phyloP scores from a whole-genome alignment of 1,140 invertebrate species.

The Amphibalanus amphitrite region DNA sequence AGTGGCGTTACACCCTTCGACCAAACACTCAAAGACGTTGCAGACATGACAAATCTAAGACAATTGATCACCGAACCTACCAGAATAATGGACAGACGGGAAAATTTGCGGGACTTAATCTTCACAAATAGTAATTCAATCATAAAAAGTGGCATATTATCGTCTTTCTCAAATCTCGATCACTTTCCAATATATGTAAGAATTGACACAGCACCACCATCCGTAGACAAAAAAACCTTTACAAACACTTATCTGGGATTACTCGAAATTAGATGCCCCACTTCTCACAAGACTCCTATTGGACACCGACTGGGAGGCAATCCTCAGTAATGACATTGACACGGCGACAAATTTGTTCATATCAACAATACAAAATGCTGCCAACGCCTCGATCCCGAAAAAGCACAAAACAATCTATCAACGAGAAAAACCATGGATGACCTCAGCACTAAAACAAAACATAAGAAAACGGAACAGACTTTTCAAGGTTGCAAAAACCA shows the following conservation, averaged over 20 bases:
- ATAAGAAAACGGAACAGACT: not conserved
- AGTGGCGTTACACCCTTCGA: not conserved
- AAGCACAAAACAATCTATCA: not conserved
- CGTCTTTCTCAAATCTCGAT: not conserved
- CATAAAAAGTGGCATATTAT: not conserved
- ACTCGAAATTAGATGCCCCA: not conserved
- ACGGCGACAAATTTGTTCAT: not conserved
- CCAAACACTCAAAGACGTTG: not conserved
- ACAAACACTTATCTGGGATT: not conserved
- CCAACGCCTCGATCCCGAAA: not conserved
- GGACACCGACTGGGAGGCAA: not conserved
- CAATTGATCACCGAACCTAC: not conserved
- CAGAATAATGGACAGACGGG: not conserved
- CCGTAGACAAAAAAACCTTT: not conserved
- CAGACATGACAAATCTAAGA: not conserved
- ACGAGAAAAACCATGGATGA: not conserved
- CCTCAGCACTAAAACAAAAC: not conserved
- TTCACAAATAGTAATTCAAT: not conserved
- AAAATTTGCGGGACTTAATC: not conserved
- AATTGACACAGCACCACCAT: not conserved
- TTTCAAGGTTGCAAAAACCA: not conserved
- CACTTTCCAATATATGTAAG: not conserved
- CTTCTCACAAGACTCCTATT: not conserved
- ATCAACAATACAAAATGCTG: not conserved
- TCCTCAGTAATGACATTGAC: not conserved